These are phyloP conservation scores for Perca schrenkii DNA, from an alignment of 2,113 vertebrate species.

Conservation along the genomic window DNA sequence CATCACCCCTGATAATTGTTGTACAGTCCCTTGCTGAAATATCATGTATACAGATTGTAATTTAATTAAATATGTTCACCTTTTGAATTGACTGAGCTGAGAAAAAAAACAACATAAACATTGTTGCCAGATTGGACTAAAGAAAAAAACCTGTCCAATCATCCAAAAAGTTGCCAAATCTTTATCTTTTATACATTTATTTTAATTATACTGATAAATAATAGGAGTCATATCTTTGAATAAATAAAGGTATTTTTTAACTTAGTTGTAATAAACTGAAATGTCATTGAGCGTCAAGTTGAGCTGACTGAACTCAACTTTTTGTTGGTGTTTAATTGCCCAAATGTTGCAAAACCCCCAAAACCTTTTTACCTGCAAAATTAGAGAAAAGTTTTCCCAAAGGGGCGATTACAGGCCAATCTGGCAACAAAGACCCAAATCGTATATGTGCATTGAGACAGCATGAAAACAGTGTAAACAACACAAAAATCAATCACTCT, in stretches of 20 bases:
- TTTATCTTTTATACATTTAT: not conserved
- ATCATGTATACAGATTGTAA: not conserved
- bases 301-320: not conserved
- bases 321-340: not conserved
- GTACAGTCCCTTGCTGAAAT: not conserved
- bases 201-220: not conserved
- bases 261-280: too few species aligned
- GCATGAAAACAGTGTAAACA: constrained; percentile 10
- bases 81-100: constrained; percentile 29
- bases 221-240: not conserved
- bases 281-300: not conserved
- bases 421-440: not conserved
- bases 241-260: not conserved
- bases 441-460: not conserved
- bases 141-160: not conserved
- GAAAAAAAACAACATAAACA: not conserved
- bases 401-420: not conserved
- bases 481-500: constrained; percentile 28
- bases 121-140: constrained; percentile 5
- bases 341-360: not conserved
- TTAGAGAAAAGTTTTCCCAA: not conserved
- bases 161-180: not conserved
- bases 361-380: not conserved
- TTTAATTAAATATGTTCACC: not conserved
- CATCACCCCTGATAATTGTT: not conserved